Percentiles rank a stretch among this genome's conserved stretches.
Conservation (phyloP, 2,888 invertebrate genomes). For the Callyntrura guangdongensis region DNA sequence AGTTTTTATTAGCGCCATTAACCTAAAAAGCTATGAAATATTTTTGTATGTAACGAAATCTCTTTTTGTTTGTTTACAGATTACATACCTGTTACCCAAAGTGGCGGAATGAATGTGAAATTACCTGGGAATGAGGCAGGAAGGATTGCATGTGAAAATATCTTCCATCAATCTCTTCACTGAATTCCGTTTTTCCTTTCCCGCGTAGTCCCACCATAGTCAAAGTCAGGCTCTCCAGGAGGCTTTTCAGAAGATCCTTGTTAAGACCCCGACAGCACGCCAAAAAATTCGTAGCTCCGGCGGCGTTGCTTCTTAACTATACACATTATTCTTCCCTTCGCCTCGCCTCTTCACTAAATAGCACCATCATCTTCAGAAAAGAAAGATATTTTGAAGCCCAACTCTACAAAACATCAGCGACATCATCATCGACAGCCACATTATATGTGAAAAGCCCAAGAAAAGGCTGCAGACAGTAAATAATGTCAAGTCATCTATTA, state of each 20-base stretch:
- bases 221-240: slow-evolving; percentile 1
- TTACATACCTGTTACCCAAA: background rate
- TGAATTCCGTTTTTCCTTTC: background rate
- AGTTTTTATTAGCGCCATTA: background rate
- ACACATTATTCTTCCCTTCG: slow-evolving; percentile 47
- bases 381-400: slow-evolving; percentile 55
- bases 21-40: background rate
- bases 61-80: slow-evolving; percentile 16
- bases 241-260: slow-evolving; percentile 58
- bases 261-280: slow-evolving; percentile 25
- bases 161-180: background rate
- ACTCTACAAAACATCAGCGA: slow-evolving; percentile 13
- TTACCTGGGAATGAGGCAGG: background rate
- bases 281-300: background rate
- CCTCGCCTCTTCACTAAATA: slow-evolving; percentile 40
- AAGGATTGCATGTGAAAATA: background rate
- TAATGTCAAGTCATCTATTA: slow-evolving; percentile 84
- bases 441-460: slow-evolving; percentile 59
- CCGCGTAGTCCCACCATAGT: background rate
- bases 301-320: background rate
- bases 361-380: slow-evolving; percentile 59
- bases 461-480: slow-evolving; percentile 82
- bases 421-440: slow-evolving; percentile 57
- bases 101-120: background rate
- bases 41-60: background rate